Base-by-base conservation (phyloP, 2,888 invertebrate species). In the Caenorhabditis sp. region DNA sequence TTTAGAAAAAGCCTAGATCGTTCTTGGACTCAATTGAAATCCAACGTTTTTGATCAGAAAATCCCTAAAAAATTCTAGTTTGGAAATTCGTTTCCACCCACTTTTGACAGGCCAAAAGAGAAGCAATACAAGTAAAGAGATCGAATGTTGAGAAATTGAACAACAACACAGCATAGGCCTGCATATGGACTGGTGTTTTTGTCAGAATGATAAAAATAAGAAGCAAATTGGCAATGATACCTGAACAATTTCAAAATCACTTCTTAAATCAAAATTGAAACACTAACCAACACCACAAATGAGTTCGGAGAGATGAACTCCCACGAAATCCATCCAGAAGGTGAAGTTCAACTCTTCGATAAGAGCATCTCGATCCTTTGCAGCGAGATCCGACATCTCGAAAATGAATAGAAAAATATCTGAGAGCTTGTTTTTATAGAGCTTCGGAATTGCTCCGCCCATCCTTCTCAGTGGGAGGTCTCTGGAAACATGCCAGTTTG, bases 121-220 rank as follows among this genome's bases (percentile, higher is more conserved):
- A 72, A 8, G 65, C 64, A 8, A 72, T 27, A 25, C 67, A 72
- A 14, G 72, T 72, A 31, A 67, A 58, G 14, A 77, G 59, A 58
- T 77, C 77, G 63, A 75, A 73, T 12, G 71, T 49, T 43, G 75
- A 71, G 58, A 77, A 77, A 69, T 75, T 75, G 74, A 77, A 70
- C 38, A 77, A 67, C 2, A 75, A 60, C 12, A 77, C 71, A 50
- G 75, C 63, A 65, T 74, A 77, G 36, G 49, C 50, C 31, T 56
- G 62, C 69, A 75, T 69, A 36, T 61, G 66, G 14, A 20, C n/a
- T 1, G 77, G 74, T 1, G 77, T 77, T 5, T 60, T 59, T 20
- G 63, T 59, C 23, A 59, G 66, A 50, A 76, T 72, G 43, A 72
- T 43, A 17, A 52, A 62, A 57, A 72, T 64, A 7, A 72, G 65